These are phyloP conservation scores for Pseudococcus jackbeardsleyi DNA, from an alignment of 2,888 invertebrate species.

Conservation along the genomic window DNA sequence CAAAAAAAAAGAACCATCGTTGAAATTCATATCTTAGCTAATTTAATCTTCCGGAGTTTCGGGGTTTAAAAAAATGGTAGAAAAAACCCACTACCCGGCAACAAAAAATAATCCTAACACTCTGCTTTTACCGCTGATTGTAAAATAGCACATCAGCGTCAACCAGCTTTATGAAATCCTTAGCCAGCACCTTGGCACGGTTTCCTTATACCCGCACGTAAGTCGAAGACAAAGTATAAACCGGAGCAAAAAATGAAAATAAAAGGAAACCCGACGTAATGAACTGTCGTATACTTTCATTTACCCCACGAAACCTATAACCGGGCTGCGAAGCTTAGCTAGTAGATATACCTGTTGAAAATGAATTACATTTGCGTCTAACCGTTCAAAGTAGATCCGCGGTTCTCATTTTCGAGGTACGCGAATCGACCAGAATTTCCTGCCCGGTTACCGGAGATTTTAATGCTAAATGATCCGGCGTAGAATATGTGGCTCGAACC, in stretches of 20 bases:
- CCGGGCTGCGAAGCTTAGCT: not conserved
- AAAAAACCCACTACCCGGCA: not conserved
- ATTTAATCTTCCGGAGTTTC: too few species aligned
- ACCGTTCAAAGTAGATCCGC: not conserved
- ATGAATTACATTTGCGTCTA: slow-evolving; percentile 2
- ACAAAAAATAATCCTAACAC: not conserved
- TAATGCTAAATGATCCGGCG: not conserved
- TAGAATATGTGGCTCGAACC: not conserved
- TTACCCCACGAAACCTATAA: not conserved
- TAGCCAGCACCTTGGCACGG: not conserved
- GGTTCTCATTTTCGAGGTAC: not conserved
- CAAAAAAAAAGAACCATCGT: too few species aligned
- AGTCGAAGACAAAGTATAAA: not conserved
- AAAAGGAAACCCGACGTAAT: not conserved
- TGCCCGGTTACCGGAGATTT: slow-evolving; percentile 1
- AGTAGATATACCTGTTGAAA: slow-evolving; percentile 24
- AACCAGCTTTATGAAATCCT: not conserved
- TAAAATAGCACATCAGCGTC: not conserved
- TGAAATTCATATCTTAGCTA: too few species aligned
- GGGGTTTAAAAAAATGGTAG: too few species aligned
- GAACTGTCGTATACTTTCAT: slow-evolving; percentile 17
- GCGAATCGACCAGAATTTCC: slow-evolving; percentile 19
- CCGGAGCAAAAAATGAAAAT: not conserved
- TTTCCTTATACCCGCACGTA: not conserved
- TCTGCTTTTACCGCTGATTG: not conserved